Percentiles rank a stretch among this genome's conserved stretches.
Conservation (phyloP, 2,888 invertebrate species). For the Sturmia bella region DNA sequence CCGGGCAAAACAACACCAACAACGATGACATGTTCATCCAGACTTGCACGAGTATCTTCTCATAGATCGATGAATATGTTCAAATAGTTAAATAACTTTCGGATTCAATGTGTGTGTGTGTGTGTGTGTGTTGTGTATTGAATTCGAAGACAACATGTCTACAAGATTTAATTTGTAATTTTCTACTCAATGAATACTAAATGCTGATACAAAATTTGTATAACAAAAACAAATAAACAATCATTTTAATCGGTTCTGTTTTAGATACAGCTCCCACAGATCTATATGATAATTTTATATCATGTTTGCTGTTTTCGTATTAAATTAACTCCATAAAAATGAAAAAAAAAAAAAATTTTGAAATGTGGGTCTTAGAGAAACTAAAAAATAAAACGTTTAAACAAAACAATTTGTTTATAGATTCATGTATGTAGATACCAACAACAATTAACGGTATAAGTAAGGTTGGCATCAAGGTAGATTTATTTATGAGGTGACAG, state of each 20-base stretch:
- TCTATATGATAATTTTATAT: conserved; percentile 58
- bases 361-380: conserved; percentile 56
- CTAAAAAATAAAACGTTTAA: neutral
- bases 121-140: conserved; percentile 5
- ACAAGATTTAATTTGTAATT: conserved; percentile 70
- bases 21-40: conserved; percentile 59
- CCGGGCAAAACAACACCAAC: conserved; percentile 40
- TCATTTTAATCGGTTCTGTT: conserved; percentile 49
- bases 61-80: conserved; percentile 39
- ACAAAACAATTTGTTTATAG: no score
- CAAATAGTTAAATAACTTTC: conserved; percentile 26
- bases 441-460: no score
- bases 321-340: conserved; percentile 48
- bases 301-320: conserved; percentile 25
- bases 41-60: conserved; percentile 16
- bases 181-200: conserved; percentile 65
- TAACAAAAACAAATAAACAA: conserved; percentile 56
- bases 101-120: neutral
- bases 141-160: conserved; percentile 65
- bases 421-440: no score
- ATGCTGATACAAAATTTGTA: conserved; percentile 56
- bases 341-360: conserved; percentile 10
- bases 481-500: no score
- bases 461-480: no score
- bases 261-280: conserved; percentile 65